Base-by-base conservation (phyloP, 2,113 vertebrate species). In the Paraplagusia blochii region DNA sequence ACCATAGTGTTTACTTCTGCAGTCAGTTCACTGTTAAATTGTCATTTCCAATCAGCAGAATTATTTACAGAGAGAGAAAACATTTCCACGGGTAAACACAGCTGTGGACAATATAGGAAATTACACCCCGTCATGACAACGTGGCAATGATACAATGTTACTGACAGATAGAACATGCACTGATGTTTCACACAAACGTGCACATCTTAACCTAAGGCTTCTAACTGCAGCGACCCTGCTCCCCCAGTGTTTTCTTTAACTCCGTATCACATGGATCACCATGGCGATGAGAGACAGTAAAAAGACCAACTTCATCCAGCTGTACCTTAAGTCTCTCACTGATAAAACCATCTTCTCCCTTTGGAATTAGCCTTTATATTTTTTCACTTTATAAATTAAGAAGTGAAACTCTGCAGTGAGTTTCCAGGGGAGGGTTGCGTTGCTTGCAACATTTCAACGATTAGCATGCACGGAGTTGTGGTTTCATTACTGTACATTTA, bases 401-500 rank as follows among this genome's bases (percentile, higher is more conserved):
- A 56, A 77, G 56, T 66, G 52, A 69, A 64, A 66, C 53, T 44
- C 13, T 9, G 57, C 18, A 53, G 53, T 72, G 53, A 29, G 22
- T 29, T 29, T 29, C 22, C 70, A 66, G 66, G 66, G 40, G 63
- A 44, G 46, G 52, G 62, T 63, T 65, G 58, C 56, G 34, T 59
- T 50, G 48, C 19, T 44, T 70, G 71, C 53, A 75, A 38, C 59
- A 73, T 76, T 77, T 69, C 63, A 70, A 67, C 77, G 63, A 70
- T 71, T 83, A 81, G 76, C 69, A 72, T 83, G 76, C 70, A 66
- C 51, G 59, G 75, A 51, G 63, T 72, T 48, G 57, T 66, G 49
- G 76, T 79, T 81, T 84, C 75, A 82, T 86, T 80, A 79, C 50
- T 35, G 65, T 4, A 0, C 67, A 72, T 85, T 83, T 82, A 84